Evolutionary conservation across 2,888 invertebrate genomes (phyloP).

Genomic region (Coronaproctus castanopsis): DNA sequence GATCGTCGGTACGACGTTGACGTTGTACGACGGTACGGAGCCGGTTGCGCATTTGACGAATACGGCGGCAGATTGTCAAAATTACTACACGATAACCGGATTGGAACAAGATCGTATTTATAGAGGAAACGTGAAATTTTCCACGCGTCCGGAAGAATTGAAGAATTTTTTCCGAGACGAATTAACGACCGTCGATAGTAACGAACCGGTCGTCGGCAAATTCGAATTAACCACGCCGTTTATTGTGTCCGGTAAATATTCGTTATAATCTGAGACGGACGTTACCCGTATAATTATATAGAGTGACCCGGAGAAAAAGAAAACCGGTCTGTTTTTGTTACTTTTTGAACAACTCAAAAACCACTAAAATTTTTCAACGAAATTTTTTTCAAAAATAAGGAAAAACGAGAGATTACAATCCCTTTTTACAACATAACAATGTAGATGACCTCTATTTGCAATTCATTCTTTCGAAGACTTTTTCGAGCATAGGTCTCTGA

Average conservation of each 20-base stretch:
- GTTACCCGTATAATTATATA: background rate
- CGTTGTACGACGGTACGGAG: constrained; percentile 7
- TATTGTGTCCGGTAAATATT: constrained; percentile 12
- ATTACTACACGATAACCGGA: constrained; percentile 7
- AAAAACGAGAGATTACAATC: no score
- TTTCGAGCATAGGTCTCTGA: no score
- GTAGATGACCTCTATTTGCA: no score
- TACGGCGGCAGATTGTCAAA: background rate
- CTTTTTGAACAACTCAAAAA: no score
- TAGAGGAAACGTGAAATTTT: constrained; percentile 7
- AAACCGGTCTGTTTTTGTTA: background rate
- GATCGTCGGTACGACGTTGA: constrained; percentile 5
- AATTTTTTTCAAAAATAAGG: no score
- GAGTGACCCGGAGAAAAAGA: background rate
- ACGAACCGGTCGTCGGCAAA: no score
- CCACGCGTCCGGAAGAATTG: constrained; percentile 6
- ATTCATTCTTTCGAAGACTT: no score
- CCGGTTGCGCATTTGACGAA: constrained; percentile 9
- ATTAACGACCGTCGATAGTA: background rate
- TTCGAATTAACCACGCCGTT: constrained; percentile 16
- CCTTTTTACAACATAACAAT: no score
- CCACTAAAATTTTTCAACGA: no score
- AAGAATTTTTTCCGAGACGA: constrained; percentile 10
- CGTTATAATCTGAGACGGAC: background rate
- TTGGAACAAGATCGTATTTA: constrained; percentile 12